Evolutionary conservation across 2,888 invertebrate species (phyloP).

Genomic region (Anthophora plumipes): DNA sequence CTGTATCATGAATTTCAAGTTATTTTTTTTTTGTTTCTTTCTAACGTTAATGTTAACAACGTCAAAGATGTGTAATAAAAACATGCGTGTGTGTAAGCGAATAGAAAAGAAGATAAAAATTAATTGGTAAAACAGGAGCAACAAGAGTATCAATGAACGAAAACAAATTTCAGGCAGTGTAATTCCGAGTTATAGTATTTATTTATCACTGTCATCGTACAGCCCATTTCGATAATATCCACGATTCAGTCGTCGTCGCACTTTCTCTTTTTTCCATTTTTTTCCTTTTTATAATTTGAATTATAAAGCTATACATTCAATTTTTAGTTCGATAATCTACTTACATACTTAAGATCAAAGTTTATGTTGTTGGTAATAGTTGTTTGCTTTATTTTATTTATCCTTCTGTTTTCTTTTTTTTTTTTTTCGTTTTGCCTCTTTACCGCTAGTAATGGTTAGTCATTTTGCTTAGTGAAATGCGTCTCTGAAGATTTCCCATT

Average conservation of each 20-base stretch:
- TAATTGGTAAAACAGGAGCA: conserved; percentile 34
- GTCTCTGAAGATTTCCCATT: conserved; percentile 69
- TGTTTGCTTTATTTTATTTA: conserved; percentile 18
- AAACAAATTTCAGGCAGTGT: conserved; percentile 53
- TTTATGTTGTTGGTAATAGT: conserved; percentile 80
- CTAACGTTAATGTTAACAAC: background rate
- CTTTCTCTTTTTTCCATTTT: conserved; percentile 51
- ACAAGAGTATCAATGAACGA: conserved; percentile 41
- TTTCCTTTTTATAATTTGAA: conserved; percentile 75
- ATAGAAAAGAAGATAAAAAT: background rate
- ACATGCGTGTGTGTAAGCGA: background rate
- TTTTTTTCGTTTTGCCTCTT: conserved; percentile 45
- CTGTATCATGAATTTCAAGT: background rate
- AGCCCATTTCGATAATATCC: conserved; percentile 81
- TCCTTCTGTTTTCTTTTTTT: conserved; percentile 9
- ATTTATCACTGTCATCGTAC: conserved; percentile 82
- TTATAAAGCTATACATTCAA: conserved; percentile 83
- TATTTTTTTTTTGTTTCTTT: background rate
- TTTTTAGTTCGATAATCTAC: conserved; percentile 79
- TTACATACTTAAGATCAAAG: conserved; percentile 82
- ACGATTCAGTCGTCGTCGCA: conserved; percentile 79
- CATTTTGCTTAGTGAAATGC: conserved; percentile 79
- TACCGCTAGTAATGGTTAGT: conserved; percentile 81
- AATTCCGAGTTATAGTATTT: conserved; percentile 81
- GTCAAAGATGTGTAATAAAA: no score